These are phyloP conservation scores for Metellina segmentata DNA, from an alignment of 2,888 invertebrate species.

Conservation along the genomic window DNA sequence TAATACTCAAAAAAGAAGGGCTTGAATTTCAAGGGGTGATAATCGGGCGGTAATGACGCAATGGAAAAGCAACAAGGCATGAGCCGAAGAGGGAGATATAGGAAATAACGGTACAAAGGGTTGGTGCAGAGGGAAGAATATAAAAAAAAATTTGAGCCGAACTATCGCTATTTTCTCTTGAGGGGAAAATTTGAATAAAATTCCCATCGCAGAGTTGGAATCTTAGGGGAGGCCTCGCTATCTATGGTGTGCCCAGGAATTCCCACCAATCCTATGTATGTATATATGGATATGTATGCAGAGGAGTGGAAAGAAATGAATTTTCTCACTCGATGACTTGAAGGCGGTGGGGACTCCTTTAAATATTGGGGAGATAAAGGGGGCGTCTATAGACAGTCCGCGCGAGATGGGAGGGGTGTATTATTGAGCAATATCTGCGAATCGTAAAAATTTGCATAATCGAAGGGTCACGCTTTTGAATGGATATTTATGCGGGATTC, in stretches of 20 bases:
- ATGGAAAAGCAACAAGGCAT: constrained; percentile 74
- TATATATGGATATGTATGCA: constrained; percentile 74
- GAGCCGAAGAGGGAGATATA: constrained; percentile 51
- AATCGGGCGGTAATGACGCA: constrained; percentile 72
- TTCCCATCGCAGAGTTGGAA: constrained; percentile 64
- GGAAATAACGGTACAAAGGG: constrained; percentile 71
- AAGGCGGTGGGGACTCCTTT: constrained; percentile 41
- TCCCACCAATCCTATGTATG: constrained; percentile 37
- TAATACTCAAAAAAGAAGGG: constrained; percentile 16
- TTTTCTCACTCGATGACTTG: constrained; percentile 60
- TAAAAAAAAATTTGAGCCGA: constrained; percentile 7
- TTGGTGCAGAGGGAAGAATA: not conserved
- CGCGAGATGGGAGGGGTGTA: constrained; percentile 41
- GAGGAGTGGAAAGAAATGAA: constrained; percentile 46
- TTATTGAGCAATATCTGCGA: constrained; percentile 72
- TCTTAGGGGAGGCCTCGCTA: constrained; percentile 49
- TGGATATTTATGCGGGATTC: constrained; percentile 38
- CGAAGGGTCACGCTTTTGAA: constrained; percentile 64
- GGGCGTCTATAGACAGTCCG: not conserved
- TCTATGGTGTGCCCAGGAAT: not conserved
- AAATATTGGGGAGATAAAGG: constrained; percentile 65
- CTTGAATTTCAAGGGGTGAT: constrained; percentile 75
- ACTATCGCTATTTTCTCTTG: constrained; percentile 57
- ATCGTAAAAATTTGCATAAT: constrained; percentile 74
- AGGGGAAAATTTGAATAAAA: constrained; percentile 70